Percentiles rank a stretch among this genome's conserved stretches.
These are phyloP conservation scores for Cheilosia soror DNA, from an alignment of 2,888 invertebrate genomes.

Conservation along the genomic window DNA sequence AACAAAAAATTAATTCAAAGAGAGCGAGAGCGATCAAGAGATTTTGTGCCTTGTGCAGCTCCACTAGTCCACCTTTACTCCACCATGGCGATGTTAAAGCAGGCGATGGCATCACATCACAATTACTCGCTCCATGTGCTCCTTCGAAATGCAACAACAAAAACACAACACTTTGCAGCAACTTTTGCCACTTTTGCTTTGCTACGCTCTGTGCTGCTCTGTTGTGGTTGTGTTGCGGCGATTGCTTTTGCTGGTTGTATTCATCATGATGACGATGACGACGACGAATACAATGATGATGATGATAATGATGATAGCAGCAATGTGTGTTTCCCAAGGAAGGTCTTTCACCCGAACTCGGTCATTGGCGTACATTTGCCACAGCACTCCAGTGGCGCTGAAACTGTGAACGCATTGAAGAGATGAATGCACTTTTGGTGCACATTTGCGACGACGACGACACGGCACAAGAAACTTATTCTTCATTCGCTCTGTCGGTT, in stretches of 20 bases:
- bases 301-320: slow-evolving; percentile 83
- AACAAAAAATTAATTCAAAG: slow-evolving; percentile 36
- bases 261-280: slow-evolving; percentile 30
- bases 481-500: slow-evolving; percentile 28
- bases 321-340: slow-evolving; percentile 78
- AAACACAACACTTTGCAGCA: slow-evolving; percentile 24
- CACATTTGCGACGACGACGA: slow-evolving; percentile 56
- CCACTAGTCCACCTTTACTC: too few relatives aligned
- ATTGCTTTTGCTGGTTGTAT: slow-evolving; percentile 16
- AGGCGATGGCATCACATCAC: too few relatives aligned
- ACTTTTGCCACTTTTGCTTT: slow-evolving; percentile 32
- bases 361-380: slow-evolving; percentile 84
- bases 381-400: slow-evolving; percentile 75
- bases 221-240: not conserved
- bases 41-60: slow-evolving; percentile 10
- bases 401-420: slow-evolving; percentile 74
- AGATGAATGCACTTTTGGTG: slow-evolving; percentile 75
- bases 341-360: slow-evolving; percentile 85
- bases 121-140: not conserved
- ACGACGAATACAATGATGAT: slow-evolving; percentile 78
- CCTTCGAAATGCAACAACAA: slow-evolving; percentile 12
- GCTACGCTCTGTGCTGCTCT: not conserved
- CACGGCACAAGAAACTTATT: slow-evolving; percentile 45
- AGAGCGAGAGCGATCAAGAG: slow-evolving; percentile 44
- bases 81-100: too few relatives aligned